Evolutionary conservation across 2,888 invertebrate species (phyloP).

Genomic region (Strigamia crassipes): DNA sequence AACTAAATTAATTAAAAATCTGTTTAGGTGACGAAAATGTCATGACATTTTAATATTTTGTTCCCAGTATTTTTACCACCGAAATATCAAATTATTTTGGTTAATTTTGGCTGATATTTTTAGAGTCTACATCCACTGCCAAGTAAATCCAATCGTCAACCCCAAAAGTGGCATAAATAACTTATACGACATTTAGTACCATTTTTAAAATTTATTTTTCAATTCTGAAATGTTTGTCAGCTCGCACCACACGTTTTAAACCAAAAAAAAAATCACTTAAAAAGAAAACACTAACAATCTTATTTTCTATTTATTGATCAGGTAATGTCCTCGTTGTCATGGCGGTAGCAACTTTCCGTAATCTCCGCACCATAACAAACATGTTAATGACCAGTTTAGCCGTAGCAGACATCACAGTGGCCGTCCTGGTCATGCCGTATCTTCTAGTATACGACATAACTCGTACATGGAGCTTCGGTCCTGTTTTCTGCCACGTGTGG

Average conservation of each 20-base stretch:
- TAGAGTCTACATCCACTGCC: too few relatives aligned
- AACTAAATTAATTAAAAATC: too few relatives aligned
- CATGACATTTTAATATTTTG: too few relatives aligned
- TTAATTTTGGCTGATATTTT: too few relatives aligned
- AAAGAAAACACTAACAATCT: background rate
- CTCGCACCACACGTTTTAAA: background rate
- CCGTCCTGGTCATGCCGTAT: conserved; percentile 57
- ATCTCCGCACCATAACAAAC: conserved; percentile 56
- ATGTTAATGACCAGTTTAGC: conserved; percentile 53
- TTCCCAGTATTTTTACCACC: too few relatives aligned
- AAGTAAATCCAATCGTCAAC: too few relatives aligned
- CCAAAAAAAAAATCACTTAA: too few relatives aligned
- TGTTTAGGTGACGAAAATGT: too few relatives aligned
- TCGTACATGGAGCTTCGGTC: conserved; percentile 56
- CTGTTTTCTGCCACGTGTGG: conserved; percentile 57
- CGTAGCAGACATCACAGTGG: conserved; percentile 57
- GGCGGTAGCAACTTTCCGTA: conserved; percentile 55
- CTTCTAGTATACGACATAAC: conserved; percentile 55
- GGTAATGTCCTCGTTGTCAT: conserved; percentile 57
- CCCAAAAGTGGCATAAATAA: too few relatives aligned
- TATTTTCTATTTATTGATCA: conserved; percentile 14
- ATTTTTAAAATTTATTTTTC: background rate
- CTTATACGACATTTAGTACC: too few relatives aligned
- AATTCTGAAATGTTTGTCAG: background rate
- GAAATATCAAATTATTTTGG: too few relatives aligned